Conservation (phyloP, 2,797 vertebrate species). For the Coluber constrictor region DNA sequence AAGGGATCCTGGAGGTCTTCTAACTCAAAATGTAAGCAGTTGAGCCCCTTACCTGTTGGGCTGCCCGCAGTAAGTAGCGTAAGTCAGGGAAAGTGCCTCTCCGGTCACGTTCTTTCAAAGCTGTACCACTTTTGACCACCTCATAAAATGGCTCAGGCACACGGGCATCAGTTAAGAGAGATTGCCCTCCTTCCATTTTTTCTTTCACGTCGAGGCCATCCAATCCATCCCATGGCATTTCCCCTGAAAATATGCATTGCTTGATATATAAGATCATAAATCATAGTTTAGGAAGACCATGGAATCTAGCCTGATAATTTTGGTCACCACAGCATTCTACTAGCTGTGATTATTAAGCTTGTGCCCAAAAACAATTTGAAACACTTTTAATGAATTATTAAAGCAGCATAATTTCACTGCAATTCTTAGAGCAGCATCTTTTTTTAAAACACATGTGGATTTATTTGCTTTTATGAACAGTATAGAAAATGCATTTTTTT, state of each 20-base stretch:
- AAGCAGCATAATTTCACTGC: background rate
- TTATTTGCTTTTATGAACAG: background rate
- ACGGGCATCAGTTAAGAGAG: slow-evolving; percentile 48
- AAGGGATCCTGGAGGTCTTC: background rate
- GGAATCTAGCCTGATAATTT: background rate
- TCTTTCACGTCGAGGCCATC: slow-evolving; percentile 59
- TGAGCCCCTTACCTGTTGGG: slow-evolving; percentile 59
- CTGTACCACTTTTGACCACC: slow-evolving; percentile 64
- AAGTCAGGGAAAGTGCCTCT: slow-evolving; percentile 65
- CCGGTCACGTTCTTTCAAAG: slow-evolving; percentile 56
- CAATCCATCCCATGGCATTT: slow-evolving; percentile 66
- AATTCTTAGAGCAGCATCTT: background rate
- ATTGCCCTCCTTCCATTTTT: slow-evolving; percentile 61
- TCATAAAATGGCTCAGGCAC: slow-evolving; percentile 67
- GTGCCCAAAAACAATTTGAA: background rate
- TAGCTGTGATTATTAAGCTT: background rate
- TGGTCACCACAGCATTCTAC: background rate
- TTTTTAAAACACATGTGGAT: background rate
- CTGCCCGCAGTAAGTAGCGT: slow-evolving; percentile 55
- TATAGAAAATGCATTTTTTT: background rate
- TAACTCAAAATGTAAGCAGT: background rate
- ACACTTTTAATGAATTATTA: background rate
- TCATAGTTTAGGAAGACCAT: background rate
- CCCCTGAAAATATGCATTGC: slow-evolving; percentile 48
- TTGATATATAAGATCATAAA: background rate